Evolutionary conservation across 2,113 vertebrate genomes (phyloP).

Genomic region (Nothobranchius kuhntae): DNA sequence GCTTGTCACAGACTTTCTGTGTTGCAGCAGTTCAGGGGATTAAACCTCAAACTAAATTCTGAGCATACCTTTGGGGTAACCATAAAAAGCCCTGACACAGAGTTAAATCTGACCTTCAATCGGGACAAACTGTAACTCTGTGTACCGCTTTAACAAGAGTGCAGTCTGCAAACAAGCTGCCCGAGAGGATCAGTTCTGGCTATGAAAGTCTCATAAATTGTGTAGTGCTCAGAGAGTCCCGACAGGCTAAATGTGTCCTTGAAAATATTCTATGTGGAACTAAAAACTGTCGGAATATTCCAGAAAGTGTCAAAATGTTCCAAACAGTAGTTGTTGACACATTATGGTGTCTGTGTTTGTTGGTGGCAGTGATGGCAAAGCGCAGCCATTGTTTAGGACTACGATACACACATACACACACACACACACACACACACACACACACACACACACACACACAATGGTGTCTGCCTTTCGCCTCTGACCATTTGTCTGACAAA

Average conservation of each 20-base stretch:
- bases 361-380: constrained; percentile 3
- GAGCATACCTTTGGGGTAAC: constrained; percentile 3
- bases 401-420: constrained; percentile 2
- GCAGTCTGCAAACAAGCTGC: constrained; percentile 5
- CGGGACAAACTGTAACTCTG: constrained; percentile 6
- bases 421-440: constrained; percentile 11
- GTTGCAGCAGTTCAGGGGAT: constrained; percentile 6
- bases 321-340: neutral
- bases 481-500: constrained; percentile 19
- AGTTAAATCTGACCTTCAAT: constrained; percentile 16
- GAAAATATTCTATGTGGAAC: neutral
- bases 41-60: constrained; percentile 1
- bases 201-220: constrained; percentile 11
- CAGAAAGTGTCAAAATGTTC: neutral
- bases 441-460: constrained; percentile 6
- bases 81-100: constrained; percentile 3
- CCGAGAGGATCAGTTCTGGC: constrained; percentile 22
- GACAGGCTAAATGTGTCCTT: constrained; percentile 1
- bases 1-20: neutral
- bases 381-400: neutral
- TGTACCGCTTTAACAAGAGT: constrained; percentile 10
- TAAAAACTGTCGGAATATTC: neutral
- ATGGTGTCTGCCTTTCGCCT: neutral
- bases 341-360: neutral
- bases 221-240: neutral